Base-by-base conservation (phyloP, 2,797 vertebrate genomes). In the Spondyliosoma cantharus region DNA sequence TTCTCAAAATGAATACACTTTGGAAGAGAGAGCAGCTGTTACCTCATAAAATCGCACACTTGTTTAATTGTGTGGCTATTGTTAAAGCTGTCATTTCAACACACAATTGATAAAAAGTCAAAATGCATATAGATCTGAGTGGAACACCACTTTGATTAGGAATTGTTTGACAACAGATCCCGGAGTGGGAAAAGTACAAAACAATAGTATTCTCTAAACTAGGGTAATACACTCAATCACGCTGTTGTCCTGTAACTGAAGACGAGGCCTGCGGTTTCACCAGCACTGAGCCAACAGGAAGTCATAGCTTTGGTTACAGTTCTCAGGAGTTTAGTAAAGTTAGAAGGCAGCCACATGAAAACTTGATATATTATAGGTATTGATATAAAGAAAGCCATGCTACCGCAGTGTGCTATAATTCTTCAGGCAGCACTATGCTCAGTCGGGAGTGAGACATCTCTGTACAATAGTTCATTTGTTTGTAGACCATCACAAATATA, bases 401-500 rank as follows among this genome's bases (percentile, higher is more conserved):
- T 68, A 56, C 14, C 25, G 52, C 48, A 19, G 50, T 45, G 42
- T 37, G 45, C 24, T 56, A 1, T 53, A 48, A 24, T 19, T 46
- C 64, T 19, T 63, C 19, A 53, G 37, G 22, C 63, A 24, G 13
- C 9, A 22, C 22, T 61, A 37, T 19, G 49, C 70, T 66, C 65
- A 29, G 64, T 16, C 7, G 2, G 43, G 37, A 82, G 48, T 24
- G 52, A 86, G 52, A 27, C 60, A 12, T 70, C 75, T 65, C 66
- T 37, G 81, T 11, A 93, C 86, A 92, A 86, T 27, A 56, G 76
- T 50, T 76, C 25, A 58, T 84, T 89, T 93, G 91, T 92, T 88
- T 80, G 32, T 13, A 61, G 50, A 50, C 4, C 61, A 57, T 49
- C 72, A 59, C 59, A 71, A n/a, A 84, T 50, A 60, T 17, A 85